A percentile compares a stretch with the other conserved stretches of the same genome.
Conservation (phyloP, 2,797 vertebrate genomes). For the Iguana delicatissima region DNA sequence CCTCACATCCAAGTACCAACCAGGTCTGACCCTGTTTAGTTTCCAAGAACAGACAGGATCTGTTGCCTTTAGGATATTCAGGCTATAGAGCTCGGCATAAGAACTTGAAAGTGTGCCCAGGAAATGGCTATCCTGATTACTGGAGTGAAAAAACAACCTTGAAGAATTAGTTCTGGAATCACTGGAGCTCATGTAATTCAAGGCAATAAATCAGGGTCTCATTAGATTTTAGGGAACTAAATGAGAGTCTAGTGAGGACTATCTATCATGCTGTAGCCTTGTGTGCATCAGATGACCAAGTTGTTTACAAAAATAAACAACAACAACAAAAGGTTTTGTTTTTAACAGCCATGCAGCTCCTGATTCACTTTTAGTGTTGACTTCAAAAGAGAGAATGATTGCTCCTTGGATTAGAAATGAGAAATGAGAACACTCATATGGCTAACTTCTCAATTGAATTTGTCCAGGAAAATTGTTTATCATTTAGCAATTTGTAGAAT, state of each 20-base stretch:
- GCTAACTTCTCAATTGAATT: not conserved
- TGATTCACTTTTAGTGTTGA: not conserved
- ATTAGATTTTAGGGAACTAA: slow-evolving; percentile 13
- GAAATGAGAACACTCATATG: not conserved
- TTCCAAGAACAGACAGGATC: no score
- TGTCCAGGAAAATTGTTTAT: not conserved
- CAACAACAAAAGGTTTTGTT: not conserved
- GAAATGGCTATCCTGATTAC: slow-evolving; percentile 38
- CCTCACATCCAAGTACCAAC: not conserved
- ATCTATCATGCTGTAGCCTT: not conserved
- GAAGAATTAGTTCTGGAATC: slow-evolving; percentile 43
- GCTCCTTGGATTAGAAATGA: not conserved
- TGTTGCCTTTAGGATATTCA: not conserved
- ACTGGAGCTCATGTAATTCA: not conserved
- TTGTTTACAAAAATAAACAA: slow-evolving; percentile 18
- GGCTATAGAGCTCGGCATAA: not conserved
- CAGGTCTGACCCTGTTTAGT: not conserved
- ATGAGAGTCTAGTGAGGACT: slow-evolving; percentile 18
- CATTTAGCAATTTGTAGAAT: not conserved
- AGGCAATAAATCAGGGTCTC: slow-evolving; percentile 35
- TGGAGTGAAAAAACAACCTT: slow-evolving; percentile 38
- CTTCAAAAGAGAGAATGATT: slow-evolving; percentile 14
- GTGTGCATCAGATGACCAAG: slow-evolving; percentile 4
- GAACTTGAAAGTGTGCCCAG: slow-evolving; percentile 20
- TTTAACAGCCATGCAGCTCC: not conserved